These are phyloP conservation scores for Halocaridina rubra DNA, from an alignment of 2,888 invertebrate genomes.

Conservation along the genomic window DNA sequence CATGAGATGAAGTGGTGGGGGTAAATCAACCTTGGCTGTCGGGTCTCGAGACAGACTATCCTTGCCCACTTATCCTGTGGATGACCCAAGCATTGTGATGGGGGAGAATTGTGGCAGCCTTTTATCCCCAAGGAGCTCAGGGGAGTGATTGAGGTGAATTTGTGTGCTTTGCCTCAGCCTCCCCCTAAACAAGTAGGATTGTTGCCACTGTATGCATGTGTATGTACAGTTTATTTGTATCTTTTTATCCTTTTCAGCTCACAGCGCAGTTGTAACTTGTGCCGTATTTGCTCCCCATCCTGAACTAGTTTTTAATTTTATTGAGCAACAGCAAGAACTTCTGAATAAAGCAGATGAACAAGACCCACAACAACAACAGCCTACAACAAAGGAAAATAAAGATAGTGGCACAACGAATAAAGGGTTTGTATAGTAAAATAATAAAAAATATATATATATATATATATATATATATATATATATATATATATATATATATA, in stretches of 20 bases:
- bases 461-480: slow-evolving; percentile 38
- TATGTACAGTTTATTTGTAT: too few species aligned
- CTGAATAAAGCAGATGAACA: slow-evolving; percentile 63
- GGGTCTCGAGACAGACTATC: too few species aligned
- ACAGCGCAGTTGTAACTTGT: slow-evolving; percentile 95
- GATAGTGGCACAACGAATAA: slow-evolving; percentile 56
- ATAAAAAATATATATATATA: slow-evolving; percentile 30
- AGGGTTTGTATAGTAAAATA: slow-evolving; percentile 52
- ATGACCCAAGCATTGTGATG: too few species aligned
- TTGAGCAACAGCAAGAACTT: slow-evolving; percentile 70
- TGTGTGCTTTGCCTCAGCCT: too few species aligned
- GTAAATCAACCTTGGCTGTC: too few species aligned
- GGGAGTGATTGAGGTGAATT: too few species aligned
- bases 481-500: slow-evolving; percentile 29
- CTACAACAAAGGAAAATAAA: slow-evolving; percentile 31
- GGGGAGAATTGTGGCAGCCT: too few species aligned
- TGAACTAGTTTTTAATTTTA: slow-evolving; percentile 80
- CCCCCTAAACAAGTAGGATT: too few species aligned
- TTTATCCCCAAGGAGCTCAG: too few species aligned
- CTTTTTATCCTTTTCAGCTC: slow-evolving; percentile 73
- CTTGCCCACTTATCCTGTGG: too few species aligned
- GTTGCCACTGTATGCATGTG: too few species aligned
- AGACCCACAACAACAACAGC: slow-evolving; percentile 27
- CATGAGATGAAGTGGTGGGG: too few species aligned
- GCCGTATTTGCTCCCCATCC: slow-evolving; percentile 98